A percentile compares a stretch with the other conserved stretches of the same genome.
Evolutionary conservation across 2,888 invertebrate genomes (phyloP).

Genomic region (Parnassius glacialis): DNA sequence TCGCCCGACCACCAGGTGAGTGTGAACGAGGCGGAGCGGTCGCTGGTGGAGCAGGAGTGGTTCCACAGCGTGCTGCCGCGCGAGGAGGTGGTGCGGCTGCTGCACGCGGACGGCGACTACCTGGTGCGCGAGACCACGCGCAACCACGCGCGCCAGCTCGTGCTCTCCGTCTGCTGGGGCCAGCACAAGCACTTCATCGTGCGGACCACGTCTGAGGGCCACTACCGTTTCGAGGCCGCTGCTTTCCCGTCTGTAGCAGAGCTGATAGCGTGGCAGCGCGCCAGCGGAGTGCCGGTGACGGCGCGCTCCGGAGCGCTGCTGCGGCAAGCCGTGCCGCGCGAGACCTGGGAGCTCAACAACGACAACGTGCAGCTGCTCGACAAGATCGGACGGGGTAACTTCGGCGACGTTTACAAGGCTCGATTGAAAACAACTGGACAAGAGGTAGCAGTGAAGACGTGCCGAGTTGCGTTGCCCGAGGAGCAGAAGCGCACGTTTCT

Average conservation of each 20-base stretch:
- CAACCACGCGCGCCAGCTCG: conserved; percentile 95
- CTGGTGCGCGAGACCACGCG: conserved; percentile 95
- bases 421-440: conserved; percentile 89
- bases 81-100: conserved; percentile 95
- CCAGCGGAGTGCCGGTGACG: conserved; percentile 93
- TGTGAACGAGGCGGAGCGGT: conserved; percentile 81
- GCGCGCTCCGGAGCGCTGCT: conserved; percentile 95
- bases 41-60: conserved; percentile 95
- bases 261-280: conserved; percentile 93
- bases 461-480: conserved; percentile 95
- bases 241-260: conserved; percentile 96
- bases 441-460: conserved; percentile 97
- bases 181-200: conserved; percentile 98
- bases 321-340: conserved; percentile 90
- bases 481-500: conserved; percentile 96
- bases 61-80: conserved; percentile 98
- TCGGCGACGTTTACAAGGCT: conserved; percentile 98
- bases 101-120: conserved; percentile 96
- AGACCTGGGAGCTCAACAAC: conserved; percentile 97
- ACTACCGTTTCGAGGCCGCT: conserved; percentile 96
- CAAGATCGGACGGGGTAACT: conserved; percentile 98
- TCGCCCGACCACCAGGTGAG: conserved; percentile 83
- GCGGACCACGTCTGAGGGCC: conserved; percentile 95
- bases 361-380: conserved; percentile 95
- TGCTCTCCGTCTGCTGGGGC: conserved; percentile 97